These are phyloP conservation scores for Lydus trimaculatus DNA, from an alignment of 2,888 invertebrate genomes.

Conservation along the genomic window DNA sequence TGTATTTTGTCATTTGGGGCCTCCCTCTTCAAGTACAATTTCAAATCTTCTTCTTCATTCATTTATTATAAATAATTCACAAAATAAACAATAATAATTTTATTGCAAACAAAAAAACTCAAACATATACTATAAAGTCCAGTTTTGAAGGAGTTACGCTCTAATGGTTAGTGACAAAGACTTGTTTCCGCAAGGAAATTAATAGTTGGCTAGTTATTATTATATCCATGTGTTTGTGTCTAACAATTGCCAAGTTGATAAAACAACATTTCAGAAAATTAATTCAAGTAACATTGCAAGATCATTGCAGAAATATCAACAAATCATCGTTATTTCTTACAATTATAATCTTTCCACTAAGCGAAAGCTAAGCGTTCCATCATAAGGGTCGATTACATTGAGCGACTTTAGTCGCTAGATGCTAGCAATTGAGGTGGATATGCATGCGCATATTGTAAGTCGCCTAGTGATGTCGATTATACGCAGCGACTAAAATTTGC, in stretches of 20 bases:
- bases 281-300: background rate
- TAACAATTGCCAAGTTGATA: background rate
- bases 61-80: background rate
- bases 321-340: too few relatives aligned
- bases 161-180: slow-evolving; percentile 30
- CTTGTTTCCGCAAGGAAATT: slow-evolving; percentile 32
- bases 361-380: too few relatives aligned
- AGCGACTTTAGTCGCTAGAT: too few relatives aligned
- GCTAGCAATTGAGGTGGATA: too few relatives aligned
- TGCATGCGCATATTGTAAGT: too few relatives aligned
- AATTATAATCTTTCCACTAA: too few relatives aligned
- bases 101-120: slow-evolving; percentile 5
- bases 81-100: background rate
- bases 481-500: too few relatives aligned
- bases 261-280: background rate
- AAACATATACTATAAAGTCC: slow-evolving; percentile 7
- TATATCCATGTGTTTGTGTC: background rate
- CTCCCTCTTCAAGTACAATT: background rate
- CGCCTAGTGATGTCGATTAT: too few relatives aligned
- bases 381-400: too few relatives aligned
- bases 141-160: slow-evolving; percentile 28
- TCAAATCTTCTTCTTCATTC: background rate
- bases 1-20: background rate
- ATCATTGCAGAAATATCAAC: too few relatives aligned
- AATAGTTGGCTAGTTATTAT: slow-evolving; percentile 22